Percentiles rank a stretch among this genome's conserved stretches.
Evolutionary conservation across 2,888 invertebrate genomes (phyloP).

Genomic region (Andrena praecox): DNA sequence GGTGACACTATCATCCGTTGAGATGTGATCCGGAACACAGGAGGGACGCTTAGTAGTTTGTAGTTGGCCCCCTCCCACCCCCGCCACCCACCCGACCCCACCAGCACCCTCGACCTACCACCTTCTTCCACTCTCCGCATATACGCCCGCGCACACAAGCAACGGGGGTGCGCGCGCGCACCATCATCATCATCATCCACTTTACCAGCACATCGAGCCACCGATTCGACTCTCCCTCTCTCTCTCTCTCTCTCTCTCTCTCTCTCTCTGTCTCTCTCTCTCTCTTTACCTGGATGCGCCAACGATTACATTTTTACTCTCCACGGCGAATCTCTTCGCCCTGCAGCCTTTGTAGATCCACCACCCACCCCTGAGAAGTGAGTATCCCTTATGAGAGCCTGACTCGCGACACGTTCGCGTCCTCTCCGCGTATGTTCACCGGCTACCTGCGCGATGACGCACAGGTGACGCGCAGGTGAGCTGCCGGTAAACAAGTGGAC

Average conservation of each 20-base stretch:
- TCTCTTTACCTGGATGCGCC: conserved; percentile 32
- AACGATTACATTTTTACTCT: background rate
- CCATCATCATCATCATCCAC: conserved; percentile 38
- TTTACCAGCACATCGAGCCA: conserved; percentile 42
- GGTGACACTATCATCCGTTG: conserved; percentile 79
- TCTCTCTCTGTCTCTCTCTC: background rate
- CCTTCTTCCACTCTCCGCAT: conserved; percentile 56
- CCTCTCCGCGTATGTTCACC: conserved; percentile 46
- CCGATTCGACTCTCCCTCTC: conserved; percentile 14
- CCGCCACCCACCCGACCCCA: conserved; percentile 53
- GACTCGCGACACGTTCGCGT: background rate
- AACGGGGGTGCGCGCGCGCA: conserved; percentile 13
- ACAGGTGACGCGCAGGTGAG: conserved; percentile 74
- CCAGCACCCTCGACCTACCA: conserved; percentile 59
- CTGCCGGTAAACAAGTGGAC: conserved; percentile 59
- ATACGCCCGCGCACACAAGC: conserved; percentile 27
- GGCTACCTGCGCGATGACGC: conserved; percentile 70
- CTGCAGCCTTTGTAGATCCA: background rate
- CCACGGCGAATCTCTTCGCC: conserved; percentile 51
- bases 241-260: no score
- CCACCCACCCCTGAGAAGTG: conserved; percentile 73
- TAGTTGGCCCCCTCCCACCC: conserved; percentile 77
- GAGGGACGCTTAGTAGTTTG: conserved; percentile 82
- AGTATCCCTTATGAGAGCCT: conserved; percentile 66
- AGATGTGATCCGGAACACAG: conserved; percentile 83